phyloP scores from a whole-genome alignment of 1,140 invertebrate species.

The Leptinotarsa texana region DNA sequence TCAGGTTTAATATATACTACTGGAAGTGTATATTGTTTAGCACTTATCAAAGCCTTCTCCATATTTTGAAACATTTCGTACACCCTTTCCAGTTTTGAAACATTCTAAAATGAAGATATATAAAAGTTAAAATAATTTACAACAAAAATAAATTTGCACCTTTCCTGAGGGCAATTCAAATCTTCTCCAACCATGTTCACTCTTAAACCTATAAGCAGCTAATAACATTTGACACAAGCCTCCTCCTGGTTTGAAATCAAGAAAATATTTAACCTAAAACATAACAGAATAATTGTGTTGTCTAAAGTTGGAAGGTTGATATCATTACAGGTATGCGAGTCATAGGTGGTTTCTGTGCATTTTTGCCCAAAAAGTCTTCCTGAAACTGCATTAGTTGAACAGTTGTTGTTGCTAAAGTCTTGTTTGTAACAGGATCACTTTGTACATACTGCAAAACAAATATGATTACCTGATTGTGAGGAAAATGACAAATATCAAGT shows the following conservation, averaged over 20 bases:
- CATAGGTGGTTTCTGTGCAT: constrained; percentile 84
- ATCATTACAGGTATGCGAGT: constrained; percentile 77
- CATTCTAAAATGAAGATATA: constrained; percentile 68
- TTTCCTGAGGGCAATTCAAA: constrained; percentile 88
- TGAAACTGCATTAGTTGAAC: constrained; percentile 94
- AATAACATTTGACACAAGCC: constrained; percentile 90
- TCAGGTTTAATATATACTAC: constrained; percentile 81
- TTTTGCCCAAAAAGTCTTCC: constrained; percentile 94
- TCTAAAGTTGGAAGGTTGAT: constrained; percentile 49
- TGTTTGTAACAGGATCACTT: constrained; percentile 92
- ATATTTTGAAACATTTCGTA: constrained; percentile 94
- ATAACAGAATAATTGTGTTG: not conserved
- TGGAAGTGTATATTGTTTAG: constrained; percentile 79
- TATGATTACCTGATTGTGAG: too few species aligned
- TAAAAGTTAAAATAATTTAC: not conserved
- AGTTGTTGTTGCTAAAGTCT: constrained; percentile 81
- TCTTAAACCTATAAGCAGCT: constrained; percentile 93
- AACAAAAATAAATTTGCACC: constrained; percentile 53
- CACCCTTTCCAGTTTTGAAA: constrained; percentile 87
- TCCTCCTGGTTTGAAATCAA: constrained; percentile 93
- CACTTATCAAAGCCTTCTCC: constrained; percentile 81
- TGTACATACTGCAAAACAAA: constrained; percentile 74
- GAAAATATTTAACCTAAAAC: constrained; percentile 67
- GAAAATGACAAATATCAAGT: too few species aligned
- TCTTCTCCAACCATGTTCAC: constrained; percentile 92